These are phyloP conservation scores for Phragmatobia fuliginosa DNA, from an alignment of 2,888 invertebrate species.

Conservation along the genomic window DNA sequence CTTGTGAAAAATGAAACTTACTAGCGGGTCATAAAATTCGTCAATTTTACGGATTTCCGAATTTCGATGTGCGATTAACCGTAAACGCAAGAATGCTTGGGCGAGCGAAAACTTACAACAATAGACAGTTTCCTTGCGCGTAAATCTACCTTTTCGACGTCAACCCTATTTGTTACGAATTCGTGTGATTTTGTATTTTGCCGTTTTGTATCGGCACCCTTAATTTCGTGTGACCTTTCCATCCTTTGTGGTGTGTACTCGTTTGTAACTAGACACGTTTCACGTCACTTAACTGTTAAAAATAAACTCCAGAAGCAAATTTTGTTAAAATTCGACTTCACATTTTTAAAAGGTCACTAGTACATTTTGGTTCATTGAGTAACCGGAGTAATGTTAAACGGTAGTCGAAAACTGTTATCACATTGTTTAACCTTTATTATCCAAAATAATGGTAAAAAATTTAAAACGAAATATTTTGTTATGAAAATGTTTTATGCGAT, in stretches of 20 bases:
- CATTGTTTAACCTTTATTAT: background rate
- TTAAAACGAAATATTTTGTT: background rate
- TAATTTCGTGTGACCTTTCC: constrained; percentile 40
- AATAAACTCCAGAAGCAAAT: constrained; percentile 7
- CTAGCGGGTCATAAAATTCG: constrained; percentile 61
- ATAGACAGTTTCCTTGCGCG: constrained; percentile 60
- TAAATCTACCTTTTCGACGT: constrained; percentile 50
- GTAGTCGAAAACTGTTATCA: background rate
- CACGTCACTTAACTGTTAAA: constrained; percentile 3
- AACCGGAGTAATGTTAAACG: background rate
- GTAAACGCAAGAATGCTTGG: constrained; percentile 58
- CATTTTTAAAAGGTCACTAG: constrained; percentile 16
- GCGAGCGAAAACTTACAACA: constrained; percentile 65
- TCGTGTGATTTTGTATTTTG: constrained; percentile 36
- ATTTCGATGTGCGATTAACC: constrained; percentile 68
- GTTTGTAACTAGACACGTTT: constrained; percentile 11
- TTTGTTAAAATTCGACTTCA: constrained; percentile 10
- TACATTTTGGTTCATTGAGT: constrained; percentile 5
- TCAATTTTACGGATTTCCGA: constrained; percentile 71
- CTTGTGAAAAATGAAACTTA: constrained; percentile 52
- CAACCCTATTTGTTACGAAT: constrained; percentile 41
- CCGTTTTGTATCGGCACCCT: constrained; percentile 17
- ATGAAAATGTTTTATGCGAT: background rate
- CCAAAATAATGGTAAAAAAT: background rate
- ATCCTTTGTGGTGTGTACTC: constrained; percentile 22